These are phyloP conservation scores for Brachypterus glaber DNA, from an alignment of 2,888 invertebrate species.

Conservation along the genomic window DNA sequence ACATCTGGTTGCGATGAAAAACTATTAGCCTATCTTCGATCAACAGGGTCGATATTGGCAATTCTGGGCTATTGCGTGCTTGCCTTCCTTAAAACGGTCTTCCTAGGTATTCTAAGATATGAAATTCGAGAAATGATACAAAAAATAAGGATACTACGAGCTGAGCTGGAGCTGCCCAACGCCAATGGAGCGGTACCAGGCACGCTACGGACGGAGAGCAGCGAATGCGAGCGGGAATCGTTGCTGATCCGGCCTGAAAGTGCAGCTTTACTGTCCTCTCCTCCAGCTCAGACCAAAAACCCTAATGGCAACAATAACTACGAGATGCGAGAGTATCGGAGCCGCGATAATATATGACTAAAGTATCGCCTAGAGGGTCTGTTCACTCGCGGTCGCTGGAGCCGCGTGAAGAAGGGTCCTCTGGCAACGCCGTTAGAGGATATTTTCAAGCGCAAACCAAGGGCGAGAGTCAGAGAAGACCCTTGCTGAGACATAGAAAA, in stretches of 20 bases:
- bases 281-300: conserved; percentile 43
- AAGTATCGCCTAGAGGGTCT: conserved; percentile 66
- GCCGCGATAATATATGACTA: conserved; percentile 56
- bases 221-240: conserved; percentile 51
- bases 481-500: conserved; percentile 30
- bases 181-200: conserved; percentile 53
- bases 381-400: conserved; percentile 48
- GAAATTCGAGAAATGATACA: conserved; percentile 88
- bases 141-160: conserved; percentile 72
- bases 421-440: conserved; percentile 42
- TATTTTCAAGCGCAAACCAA: conserved; percentile 39
- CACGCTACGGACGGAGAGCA: conserved; percentile 35
- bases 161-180: conserved; percentile 51
- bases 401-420: conserved; percentile 42
- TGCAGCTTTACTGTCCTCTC: conserved; percentile 38
- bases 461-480: conserved; percentile 34
- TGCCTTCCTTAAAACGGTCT: conserved; percentile 80
- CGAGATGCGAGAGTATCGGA: conserved; percentile 65
- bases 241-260: conserved; percentile 47
- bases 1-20: conserved; percentile 61
- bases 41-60: conserved; percentile 72
- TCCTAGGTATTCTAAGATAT: conserved; percentile 70
- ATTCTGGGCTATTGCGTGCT: conserved; percentile 76
- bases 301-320: conserved; percentile 71
- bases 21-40: conserved; percentile 63